Conservation (phyloP, 2,888 invertebrate genomes). For the Eulithis testata region DNA sequence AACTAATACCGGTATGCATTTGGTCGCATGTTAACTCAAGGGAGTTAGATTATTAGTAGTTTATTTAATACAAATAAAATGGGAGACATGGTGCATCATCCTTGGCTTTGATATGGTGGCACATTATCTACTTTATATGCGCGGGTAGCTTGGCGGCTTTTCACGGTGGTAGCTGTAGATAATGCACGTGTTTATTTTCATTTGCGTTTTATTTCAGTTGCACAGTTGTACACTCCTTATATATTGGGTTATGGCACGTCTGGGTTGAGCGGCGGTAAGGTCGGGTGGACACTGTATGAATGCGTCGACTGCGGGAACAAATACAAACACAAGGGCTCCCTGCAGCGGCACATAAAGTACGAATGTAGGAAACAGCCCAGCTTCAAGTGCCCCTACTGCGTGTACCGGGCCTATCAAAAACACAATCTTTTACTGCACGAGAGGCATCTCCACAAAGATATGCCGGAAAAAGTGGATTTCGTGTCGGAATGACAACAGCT, state of each 20-base stretch:
- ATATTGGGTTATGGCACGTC: slow-evolving; percentile 81
- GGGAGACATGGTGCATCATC: slow-evolving; percentile 85
- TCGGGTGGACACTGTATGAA: slow-evolving; percentile 81
- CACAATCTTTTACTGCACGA: slow-evolving; percentile 84
- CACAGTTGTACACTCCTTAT: slow-evolving; percentile 84
- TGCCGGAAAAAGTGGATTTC: slow-evolving; percentile 83
- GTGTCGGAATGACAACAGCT: slow-evolving; percentile 79
- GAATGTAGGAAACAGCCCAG: slow-evolving; percentile 90
- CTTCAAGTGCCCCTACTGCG: slow-evolving; percentile 88
- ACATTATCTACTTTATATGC: slow-evolving; percentile 48
- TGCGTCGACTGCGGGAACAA: slow-evolving; percentile 92
- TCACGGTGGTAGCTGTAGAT: slow-evolving; percentile 72
- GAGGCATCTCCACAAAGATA: slow-evolving; percentile 81
- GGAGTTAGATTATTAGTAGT: slow-evolving; percentile 60
- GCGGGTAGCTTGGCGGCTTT: slow-evolving; percentile 76
- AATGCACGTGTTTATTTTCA: slow-evolving; percentile 81
- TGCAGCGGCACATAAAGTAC: slow-evolving; percentile 90
- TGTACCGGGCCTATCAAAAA: slow-evolving; percentile 88
- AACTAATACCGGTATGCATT: slow-evolving; percentile 50
- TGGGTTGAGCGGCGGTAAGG: slow-evolving; percentile 75
- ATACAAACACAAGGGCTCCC: slow-evolving; percentile 92
- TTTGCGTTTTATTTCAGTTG: slow-evolving; percentile 84
- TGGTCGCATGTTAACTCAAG: slow-evolving; percentile 63
- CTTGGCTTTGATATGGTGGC: slow-evolving; percentile 73
- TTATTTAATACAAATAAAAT: slow-evolving; percentile 68